Conservation (phyloP, 1,140 invertebrate species). For the Zaprionus lachaisei region DNA sequence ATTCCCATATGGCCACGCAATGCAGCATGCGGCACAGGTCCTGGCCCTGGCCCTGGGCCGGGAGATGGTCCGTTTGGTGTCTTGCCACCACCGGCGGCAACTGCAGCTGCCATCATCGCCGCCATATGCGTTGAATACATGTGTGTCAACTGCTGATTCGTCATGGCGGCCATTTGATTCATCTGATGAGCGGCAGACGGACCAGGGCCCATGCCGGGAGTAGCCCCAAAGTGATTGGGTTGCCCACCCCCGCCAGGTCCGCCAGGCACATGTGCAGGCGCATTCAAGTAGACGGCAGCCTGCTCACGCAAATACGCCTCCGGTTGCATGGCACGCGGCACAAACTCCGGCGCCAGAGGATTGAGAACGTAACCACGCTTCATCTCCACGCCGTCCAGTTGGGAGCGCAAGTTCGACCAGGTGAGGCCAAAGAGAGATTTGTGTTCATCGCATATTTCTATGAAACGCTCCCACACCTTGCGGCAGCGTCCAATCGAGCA, state of each 20-base stretch:
- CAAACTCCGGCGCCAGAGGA: conserved; percentile 92
- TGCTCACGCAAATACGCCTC: conserved; percentile 84
- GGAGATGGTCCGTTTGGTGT: conserved; percentile 56
- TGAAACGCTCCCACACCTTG: conserved; percentile 93
- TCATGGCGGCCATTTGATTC: conserved; percentile 74
- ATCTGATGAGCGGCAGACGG: conserved; percentile 66
- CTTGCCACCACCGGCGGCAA: conserved; percentile 57
- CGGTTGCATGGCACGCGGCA: conserved; percentile 87
- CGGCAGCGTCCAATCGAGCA: conserved; percentile 93
- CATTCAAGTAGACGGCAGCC: conserved; percentile 72
- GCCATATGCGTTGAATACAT: conserved; percentile 74
- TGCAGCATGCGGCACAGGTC: conserved; percentile 55
- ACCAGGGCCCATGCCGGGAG: conserved; percentile 64
- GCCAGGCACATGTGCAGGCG: conserved; percentile 53
- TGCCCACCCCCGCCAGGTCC: conserved; percentile 48
- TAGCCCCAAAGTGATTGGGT: conserved; percentile 53
- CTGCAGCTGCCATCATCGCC: conserved; percentile 70
- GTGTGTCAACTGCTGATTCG: conserved; percentile 62
- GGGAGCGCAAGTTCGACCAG: conserved; percentile 88
- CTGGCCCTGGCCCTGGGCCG: conserved; percentile 43
- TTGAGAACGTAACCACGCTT: conserved; percentile 91
- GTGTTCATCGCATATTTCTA: conserved; percentile 90
- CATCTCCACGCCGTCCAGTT: conserved; percentile 90
- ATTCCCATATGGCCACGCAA: conserved; percentile 74
- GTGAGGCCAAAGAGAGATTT: conserved; percentile 92